These are phyloP conservation scores for Heteromyza rotundicornis DNA, from an alignment of 2,888 invertebrate genomes.

Conservation along the genomic window DNA sequence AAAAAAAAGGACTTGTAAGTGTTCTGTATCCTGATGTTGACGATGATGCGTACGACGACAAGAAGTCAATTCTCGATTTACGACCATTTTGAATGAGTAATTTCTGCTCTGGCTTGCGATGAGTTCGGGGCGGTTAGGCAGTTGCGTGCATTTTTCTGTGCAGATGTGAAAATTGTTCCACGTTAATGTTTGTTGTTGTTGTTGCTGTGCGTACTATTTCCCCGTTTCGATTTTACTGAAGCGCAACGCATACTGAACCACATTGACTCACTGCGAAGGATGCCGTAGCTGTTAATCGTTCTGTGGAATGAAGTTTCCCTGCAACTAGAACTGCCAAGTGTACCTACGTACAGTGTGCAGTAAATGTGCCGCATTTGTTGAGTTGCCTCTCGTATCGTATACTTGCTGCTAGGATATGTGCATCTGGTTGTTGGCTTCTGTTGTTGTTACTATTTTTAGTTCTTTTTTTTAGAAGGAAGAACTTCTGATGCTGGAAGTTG, in stretches of 20 bases:
- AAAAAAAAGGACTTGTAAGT: not conserved
- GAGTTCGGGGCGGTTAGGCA: not conserved
- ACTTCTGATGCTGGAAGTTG: slow-evolving; percentile 6
- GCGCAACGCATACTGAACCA: slow-evolving; percentile 11
- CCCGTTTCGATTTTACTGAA: not conserved
- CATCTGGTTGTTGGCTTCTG: not conserved
- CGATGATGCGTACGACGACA: slow-evolving; percentile 42
- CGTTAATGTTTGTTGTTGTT: slow-evolving; percentile 9
- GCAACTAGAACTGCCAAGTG: not conserved
- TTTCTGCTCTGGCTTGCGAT: slow-evolving; percentile 32
- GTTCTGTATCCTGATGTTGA: not conserved
- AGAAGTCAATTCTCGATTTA: slow-evolving; percentile 59
- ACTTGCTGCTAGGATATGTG: slow-evolving; percentile 5
- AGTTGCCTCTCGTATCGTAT: not conserved
- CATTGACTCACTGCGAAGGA: too few relatives aligned
- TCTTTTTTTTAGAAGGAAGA: too few relatives aligned
- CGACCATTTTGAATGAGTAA: slow-evolving; percentile 58
- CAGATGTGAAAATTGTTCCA: slow-evolving; percentile 36
- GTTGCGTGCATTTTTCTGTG: slow-evolving; percentile 8
- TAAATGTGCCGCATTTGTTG: not conserved
- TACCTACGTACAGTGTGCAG: slow-evolving; percentile 5
- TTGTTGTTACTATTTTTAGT: not conserved
- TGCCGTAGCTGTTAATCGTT: slow-evolving; percentile 7
- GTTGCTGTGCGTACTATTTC: not conserved
- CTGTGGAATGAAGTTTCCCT: slow-evolving; percentile 15